Conservation (phyloP, 2,888 invertebrate species). For the Ferdinandea cuprea region DNA sequence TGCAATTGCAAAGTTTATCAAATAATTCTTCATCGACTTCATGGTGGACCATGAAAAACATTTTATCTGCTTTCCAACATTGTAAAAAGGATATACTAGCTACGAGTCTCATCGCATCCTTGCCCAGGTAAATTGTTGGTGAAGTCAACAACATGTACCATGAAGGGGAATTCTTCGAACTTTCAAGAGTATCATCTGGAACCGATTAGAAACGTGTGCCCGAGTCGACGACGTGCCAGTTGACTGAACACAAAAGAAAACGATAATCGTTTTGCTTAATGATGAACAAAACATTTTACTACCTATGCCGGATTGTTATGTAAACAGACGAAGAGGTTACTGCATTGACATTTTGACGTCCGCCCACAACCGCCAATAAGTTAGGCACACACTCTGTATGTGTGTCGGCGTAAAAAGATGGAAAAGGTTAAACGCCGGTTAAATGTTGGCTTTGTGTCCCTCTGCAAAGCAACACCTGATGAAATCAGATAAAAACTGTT, state of each 20-base stretch:
- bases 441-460: not conserved
- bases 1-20: constrained; percentile 11
- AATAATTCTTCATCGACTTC: not conserved
- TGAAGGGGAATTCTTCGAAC: too few relatives aligned
- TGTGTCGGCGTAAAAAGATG: not conserved
- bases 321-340: constrained; percentile 27
- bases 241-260: constrained; percentile 13
- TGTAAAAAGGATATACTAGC: not conserved
- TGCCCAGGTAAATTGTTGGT: too few relatives aligned
- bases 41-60: not conserved
- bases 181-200: not conserved
- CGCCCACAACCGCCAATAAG: constrained; percentile 9
- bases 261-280: constrained; percentile 21
- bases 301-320: constrained; percentile 14
- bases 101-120: not conserved
- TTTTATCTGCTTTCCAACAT: not conserved
- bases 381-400: not conserved
- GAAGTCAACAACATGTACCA: not conserved
- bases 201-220: constrained; percentile 12
- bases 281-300: not conserved
- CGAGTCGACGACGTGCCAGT: constrained; percentile 2
- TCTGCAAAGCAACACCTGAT: not conserved
- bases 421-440: constrained; percentile 33
- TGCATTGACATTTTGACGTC: constrained; percentile 1
- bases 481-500: constrained; percentile 16